These are phyloP conservation scores for Agrenia bidenticulata DNA, from an alignment of 2,888 invertebrate species.

Conservation along the genomic window DNA sequence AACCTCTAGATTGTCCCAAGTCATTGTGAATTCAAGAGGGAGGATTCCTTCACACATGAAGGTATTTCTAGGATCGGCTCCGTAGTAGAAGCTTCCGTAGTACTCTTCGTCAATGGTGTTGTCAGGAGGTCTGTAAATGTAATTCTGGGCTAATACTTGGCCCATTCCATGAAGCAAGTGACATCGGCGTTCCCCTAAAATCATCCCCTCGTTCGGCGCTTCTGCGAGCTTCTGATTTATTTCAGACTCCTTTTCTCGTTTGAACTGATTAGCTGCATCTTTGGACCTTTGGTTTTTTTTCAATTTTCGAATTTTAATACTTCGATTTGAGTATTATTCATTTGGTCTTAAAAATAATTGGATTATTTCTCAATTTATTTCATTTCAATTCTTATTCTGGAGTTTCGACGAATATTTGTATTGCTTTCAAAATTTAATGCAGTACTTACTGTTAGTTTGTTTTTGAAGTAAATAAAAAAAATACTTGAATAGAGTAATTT, in stretches of 20 bases:
- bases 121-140: slow-evolving; percentile 40
- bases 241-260: slow-evolving; percentile 42
- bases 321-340: background rate
- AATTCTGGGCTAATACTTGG: slow-evolving; percentile 42
- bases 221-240: slow-evolving; percentile 38
- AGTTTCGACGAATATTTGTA: too few species aligned
- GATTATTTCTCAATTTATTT: too few species aligned
- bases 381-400: too few species aligned
- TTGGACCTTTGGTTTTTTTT: slow-evolving; percentile 37
- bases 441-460: too few species aligned
- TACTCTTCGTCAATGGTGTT: slow-evolving; percentile 37
- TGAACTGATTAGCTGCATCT: slow-evolving; percentile 37
- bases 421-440: too few species aligned
- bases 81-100: slow-evolving; percentile 30
- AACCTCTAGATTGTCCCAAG: slow-evolving; percentile 53
- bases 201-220: slow-evolving; percentile 38
- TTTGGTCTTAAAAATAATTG: too few species aligned
- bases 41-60: slow-evolving; percentile 48
- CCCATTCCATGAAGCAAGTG: slow-evolving; percentile 44
- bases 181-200: slow-evolving; percentile 43
- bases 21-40: slow-evolving; percentile 47
- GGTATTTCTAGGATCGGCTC: slow-evolving; percentile 31
- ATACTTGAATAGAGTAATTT: too few species aligned
- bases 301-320: too few species aligned
- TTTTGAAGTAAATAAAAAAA: too few species aligned